phyloP scores from a whole-genome alignment of 2,113 vertebrate genomes.

The Leucopsar rothschildi region DNA sequence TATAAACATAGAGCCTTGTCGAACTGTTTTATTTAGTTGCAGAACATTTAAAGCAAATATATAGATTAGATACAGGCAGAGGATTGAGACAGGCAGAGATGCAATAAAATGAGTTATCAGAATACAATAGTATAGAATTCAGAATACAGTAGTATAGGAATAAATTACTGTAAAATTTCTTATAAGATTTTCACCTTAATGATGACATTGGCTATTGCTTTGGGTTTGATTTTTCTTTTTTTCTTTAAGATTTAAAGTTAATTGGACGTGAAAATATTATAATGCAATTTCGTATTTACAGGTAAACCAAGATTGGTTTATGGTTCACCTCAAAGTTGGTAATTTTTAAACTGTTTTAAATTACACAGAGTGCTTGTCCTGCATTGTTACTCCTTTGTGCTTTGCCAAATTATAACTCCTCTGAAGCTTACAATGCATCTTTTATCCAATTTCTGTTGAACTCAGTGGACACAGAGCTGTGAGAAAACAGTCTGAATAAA shows the following conservation, averaged over 20 bases:
- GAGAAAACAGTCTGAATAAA: background rate
- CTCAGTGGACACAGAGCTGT: background rate
- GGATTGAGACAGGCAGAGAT: background rate
- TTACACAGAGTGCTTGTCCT: background rate
- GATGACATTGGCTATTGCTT: background rate
- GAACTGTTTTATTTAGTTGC: constrained; percentile 11
- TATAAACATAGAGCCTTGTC: background rate
- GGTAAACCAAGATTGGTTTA: background rate
- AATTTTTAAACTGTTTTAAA: background rate
- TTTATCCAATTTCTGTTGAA: background rate
- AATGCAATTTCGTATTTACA: background rate
- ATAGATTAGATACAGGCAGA: background rate
- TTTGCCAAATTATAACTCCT: background rate
- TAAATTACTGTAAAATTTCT: background rate
- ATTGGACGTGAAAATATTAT: background rate
- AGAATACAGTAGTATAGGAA: background rate
- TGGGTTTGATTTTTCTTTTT: background rate
- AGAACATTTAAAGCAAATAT: constrained; percentile 12
- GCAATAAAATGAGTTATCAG: background rate
- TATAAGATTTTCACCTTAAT: background rate
- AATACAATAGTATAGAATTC: background rate
- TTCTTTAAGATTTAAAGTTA: background rate
- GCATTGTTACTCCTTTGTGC: background rate
- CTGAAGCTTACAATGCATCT: background rate
- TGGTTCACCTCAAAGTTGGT: background rate